Evolutionary conservation across 2,797 vertebrate species (phyloP), one percentile per base, ranked within the genome.

Genomic region (Thripadectes ignobilis): DNA sequence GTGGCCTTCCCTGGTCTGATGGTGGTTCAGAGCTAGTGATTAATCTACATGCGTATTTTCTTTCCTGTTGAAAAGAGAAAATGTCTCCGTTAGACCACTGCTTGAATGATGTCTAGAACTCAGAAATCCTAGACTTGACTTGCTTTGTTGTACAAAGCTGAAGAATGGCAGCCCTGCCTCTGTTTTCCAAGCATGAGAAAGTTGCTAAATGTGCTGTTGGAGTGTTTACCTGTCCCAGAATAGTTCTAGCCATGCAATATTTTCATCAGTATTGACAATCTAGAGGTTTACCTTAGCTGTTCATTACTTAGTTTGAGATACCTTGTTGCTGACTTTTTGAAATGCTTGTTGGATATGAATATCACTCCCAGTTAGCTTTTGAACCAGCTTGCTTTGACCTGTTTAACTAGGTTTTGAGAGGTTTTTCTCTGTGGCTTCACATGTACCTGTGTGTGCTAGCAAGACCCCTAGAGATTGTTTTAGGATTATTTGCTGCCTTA

Each of bases 141-240:
- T 75, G 30, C 43, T 84, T 76, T 81, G 36, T 36, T 90, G 18
- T 58, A 58, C 21, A 43, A 49, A 81, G 52, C 55, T 86, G 24
- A 75, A 78, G 62, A 78, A 43, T 45, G 65, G 38, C 49, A 85
- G 21, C 20, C 29, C 45, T 78, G 36, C 65, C 22, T 69, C 61
- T 63, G 24, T 86, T 78, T 86, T 86, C 55, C 32, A 84, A 43
- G 73, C 55, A 39, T 2, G 2, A 23, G 36, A 39, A 80, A 65
- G 51, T 82, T 83, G 48, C 34, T 45, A 0, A 79, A 88, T 73
- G 32, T 21, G 67, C 69, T 92, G 51, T 36, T 76, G 63, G 23
- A 69, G 55, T 51, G 63, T 90, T 91, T 73, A 46, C 45, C 48
- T 90, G 94, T 91, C 80, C 52, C 59, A 79, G 76, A 93, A 90